Evolutionary conservation across 2,888 invertebrate genomes (phyloP).

Genomic region (Nomada fucata): DNA sequence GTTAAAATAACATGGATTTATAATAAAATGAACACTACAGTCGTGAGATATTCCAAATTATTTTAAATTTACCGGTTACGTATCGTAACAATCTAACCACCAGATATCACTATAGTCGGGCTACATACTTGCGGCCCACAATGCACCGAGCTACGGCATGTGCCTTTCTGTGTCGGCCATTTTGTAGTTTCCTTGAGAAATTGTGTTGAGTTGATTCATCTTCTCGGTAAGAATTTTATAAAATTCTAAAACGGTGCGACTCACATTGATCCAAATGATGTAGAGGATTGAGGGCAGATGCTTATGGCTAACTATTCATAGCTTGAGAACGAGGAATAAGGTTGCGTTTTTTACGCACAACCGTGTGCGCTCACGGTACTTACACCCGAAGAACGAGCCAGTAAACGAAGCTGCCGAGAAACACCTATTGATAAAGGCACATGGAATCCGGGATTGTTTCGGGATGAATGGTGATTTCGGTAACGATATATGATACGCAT

Average conservation of each 20-base stretch:
- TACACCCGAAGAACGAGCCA: constrained; percentile 74
- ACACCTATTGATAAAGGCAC: constrained; percentile 84
- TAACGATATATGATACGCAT: constrained; percentile 76
- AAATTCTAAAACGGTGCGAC: constrained; percentile 71
- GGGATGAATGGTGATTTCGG: constrained; percentile 79
- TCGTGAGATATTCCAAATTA: neutral
- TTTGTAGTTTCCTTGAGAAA: constrained; percentile 89
- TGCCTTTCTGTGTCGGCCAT: constrained; percentile 89
- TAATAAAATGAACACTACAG: neutral
- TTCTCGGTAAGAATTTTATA: constrained; percentile 86
- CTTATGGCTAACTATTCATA: constrained; percentile 62
- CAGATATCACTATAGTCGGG: constrained; percentile 54
- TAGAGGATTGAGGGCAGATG: constrained; percentile 66
- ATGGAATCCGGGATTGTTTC: constrained; percentile 85
- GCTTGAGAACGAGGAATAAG: constrained; percentile 64
- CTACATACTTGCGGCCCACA: constrained; percentile 82
- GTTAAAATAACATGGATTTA: neutral
- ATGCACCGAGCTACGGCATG: constrained; percentile 87
- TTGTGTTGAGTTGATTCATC: constrained; percentile 87
- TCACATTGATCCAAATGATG: constrained; percentile 70
- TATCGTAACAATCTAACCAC: constrained; percentile 26
- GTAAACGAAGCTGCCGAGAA: constrained; percentile 77
- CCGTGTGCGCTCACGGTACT: constrained; percentile 72
- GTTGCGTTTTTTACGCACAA: constrained; percentile 69
- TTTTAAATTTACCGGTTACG: constrained; percentile 59